A percentile compares a stretch with the other conserved stretches of the same genome.
Conservation (phyloP, 2,797 vertebrate species). For the Pagetopsis macropterus region DNA sequence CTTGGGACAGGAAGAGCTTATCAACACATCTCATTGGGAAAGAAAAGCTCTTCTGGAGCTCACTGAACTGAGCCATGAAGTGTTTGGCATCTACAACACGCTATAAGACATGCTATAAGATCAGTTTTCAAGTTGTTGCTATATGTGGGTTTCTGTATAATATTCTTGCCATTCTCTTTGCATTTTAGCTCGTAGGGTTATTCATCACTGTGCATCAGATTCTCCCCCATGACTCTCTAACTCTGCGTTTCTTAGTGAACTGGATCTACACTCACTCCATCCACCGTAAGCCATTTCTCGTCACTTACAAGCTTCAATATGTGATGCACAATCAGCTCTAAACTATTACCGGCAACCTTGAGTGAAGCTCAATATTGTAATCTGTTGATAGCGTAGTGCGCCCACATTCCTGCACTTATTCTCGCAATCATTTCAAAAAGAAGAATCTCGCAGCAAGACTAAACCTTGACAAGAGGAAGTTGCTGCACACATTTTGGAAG, state of each 20-base stretch:
- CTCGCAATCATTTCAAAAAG: constrained; percentile 66
- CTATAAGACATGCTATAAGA: neutral
- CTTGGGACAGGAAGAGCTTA: constrained; percentile 18
- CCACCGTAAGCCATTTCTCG: constrained; percentile 20
- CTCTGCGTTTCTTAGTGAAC: constrained; percentile 6
- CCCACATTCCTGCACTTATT: constrained; percentile 57
- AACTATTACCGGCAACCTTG: constrained; percentile 46
- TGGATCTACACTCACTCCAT: constrained; percentile 17
- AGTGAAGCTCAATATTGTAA: constrained; percentile 46
- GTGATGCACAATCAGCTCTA: constrained; percentile 49
- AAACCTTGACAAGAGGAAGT: constrained; percentile 37
- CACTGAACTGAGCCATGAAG: neutral
- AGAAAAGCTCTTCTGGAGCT: neutral
- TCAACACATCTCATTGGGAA: constrained; percentile 14
- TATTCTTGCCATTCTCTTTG: neutral
- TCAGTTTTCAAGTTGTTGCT: neutral
- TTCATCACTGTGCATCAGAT: neutral
- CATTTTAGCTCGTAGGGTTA: neutral
- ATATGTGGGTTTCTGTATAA: neutral
- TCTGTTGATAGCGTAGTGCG: constrained; percentile 34
- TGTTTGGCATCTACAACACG: neutral
- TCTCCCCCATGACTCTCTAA: neutral
- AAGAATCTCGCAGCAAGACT: constrained; percentile 37
- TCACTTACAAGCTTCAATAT: constrained; percentile 56
- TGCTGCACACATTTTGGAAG: constrained; percentile 19